Percentiles rank a stretch among this genome's conserved stretches.
phyloP scores from a whole-genome alignment of 2,113 vertebrate genomes.

The Dipodomys stephensi region DNA sequence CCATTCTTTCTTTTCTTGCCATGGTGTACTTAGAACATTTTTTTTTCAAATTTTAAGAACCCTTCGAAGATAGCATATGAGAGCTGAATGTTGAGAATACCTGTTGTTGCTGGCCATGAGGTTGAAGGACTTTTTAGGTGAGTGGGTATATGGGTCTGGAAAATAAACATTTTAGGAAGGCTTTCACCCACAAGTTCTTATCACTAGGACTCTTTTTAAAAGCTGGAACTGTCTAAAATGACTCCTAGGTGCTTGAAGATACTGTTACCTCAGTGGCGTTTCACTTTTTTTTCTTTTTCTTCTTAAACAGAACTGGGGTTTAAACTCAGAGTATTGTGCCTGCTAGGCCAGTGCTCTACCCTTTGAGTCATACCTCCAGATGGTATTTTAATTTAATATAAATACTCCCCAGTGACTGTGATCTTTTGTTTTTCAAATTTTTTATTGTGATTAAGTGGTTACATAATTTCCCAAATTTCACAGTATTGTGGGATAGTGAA shows the following conservation, averaged over 20 bases:
- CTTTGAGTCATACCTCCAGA: too few species aligned
- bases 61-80: neutral
- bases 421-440: too few species aligned
- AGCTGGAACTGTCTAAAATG: too few species aligned
- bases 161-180: neutral
- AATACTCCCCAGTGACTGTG: neutral
- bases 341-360: too few species aligned
- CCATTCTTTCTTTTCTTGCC: neutral
- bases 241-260: neutral
- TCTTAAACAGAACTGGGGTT: too few species aligned
- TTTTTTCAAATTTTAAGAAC: neutral
- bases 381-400: neutral
- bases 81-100: neutral
- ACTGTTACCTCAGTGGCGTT: neutral
- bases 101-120: neutral
- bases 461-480: too few species aligned
- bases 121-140: conserved; percentile 29
- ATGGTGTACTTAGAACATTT: neutral
- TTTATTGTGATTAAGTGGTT: too few species aligned
- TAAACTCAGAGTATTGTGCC: too few species aligned
- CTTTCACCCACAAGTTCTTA: neutral
- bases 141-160: neutral
- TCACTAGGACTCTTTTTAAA: neutral
- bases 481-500: too few species aligned
- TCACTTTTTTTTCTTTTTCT: neutral